phyloP scores from a whole-genome alignment of 1,140 invertebrate species.

The Drosophila azteca region DNA sequence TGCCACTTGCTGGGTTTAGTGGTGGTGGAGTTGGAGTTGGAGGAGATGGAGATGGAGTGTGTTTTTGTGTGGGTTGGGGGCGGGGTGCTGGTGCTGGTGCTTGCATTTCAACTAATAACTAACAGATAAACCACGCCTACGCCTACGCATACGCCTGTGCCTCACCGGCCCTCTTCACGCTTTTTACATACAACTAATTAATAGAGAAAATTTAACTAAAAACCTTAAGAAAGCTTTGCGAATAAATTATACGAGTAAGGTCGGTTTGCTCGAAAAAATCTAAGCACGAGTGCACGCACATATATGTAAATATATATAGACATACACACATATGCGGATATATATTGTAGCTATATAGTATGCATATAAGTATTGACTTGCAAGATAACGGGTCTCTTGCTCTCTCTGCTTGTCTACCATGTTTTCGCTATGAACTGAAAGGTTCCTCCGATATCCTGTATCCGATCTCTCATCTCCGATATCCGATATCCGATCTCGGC shows the following conservation, averaged over 20 bases:
- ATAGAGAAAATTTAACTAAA: constrained; percentile 69
- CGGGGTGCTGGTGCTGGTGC: constrained; percentile 16
- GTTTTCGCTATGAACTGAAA: constrained; percentile 69
- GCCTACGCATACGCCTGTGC: no score
- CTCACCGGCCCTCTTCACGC: constrained; percentile 28
- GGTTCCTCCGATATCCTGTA: constrained; percentile 14
- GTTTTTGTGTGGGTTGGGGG: constrained; percentile 1
- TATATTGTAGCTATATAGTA: constrained; percentile 1
- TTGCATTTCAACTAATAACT: constrained; percentile 52
- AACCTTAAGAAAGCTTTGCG: constrained; percentile 53
- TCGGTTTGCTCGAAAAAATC: constrained; percentile 25
- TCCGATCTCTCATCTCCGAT: background rate
- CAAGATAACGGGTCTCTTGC: constrained; percentile 42
- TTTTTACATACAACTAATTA: constrained; percentile 68
- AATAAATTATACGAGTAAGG: constrained; percentile 48
- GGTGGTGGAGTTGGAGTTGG: constrained; percentile 1
- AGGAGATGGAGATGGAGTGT: no score
- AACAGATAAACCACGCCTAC: constrained; percentile 41
- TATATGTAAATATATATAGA: constrained; percentile 18
- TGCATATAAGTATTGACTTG: constrained; percentile 49
- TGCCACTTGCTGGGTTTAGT: constrained; percentile 29
- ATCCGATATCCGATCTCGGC: background rate
- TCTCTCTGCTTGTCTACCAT: constrained; percentile 33
- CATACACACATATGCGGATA: background rate
- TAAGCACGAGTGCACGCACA: constrained; percentile 28